Base-by-base conservation (phyloP, 1,140 invertebrate species). In the Drosophila grimshawi region DNA sequence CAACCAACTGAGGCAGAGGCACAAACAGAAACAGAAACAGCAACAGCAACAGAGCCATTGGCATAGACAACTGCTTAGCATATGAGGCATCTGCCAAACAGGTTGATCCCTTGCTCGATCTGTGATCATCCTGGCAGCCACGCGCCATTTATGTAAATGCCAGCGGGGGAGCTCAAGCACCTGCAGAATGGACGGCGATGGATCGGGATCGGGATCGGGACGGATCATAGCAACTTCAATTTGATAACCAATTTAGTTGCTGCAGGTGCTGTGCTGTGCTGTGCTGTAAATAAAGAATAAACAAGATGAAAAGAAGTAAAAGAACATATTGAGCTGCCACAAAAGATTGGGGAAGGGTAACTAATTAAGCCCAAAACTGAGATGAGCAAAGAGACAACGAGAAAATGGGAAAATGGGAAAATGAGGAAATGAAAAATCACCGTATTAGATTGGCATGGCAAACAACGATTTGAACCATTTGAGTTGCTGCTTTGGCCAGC, bases 381-480 rank as follows among this genome's bases (percentile, higher is more conserved):
- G 48, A 29, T 11, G 30, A 11, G 19, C 19, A 19, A 19, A 1
- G 27, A 53, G 27, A 63, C 11, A 4, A 19, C 1, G n/a, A 35
- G 33, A 37, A 67, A 35, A 32, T 27, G 41, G 29, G 64, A 27
- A 19, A 19, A 19, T 19, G 19, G 2, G 19, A 19, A 19, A 19
- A 75, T 65, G 65, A 43, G 65, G 55, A 76, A 72, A 73, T 86
- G 83, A 86, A 72, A 88, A 88, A 88, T 86, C 83, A 83, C 79
- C 83, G 83, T 77, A 72, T 61, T 80, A 51, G 65, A 86, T 83
- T 86, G 76, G 66, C 75, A 81, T 57, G 76, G 79, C 81, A 86
- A 86, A 86, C 77, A 86, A 86, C 77, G 76, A 78, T 85, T 85
- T 85, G 74, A 72, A 80, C 39, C 55, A n/a, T 32, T 35, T 7